Conservation (phyloP, 2,113 vertebrate genomes). For the Rissa tridactyla region DNA sequence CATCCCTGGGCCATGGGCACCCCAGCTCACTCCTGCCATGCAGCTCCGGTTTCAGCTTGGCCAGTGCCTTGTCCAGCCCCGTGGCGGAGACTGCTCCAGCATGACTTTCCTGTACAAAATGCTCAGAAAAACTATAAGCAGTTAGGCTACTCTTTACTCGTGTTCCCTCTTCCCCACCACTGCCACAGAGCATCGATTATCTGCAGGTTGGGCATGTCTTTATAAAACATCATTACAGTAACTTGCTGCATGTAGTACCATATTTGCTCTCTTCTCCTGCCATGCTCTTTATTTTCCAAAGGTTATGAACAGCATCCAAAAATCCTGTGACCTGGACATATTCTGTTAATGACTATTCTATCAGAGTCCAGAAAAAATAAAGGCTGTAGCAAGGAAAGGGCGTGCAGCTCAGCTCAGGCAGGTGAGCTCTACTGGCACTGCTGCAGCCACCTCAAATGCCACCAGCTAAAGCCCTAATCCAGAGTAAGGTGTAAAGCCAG, state of each 20-base stretch:
- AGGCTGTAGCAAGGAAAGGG: background rate
- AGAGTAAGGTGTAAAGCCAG: background rate
- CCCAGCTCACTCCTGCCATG: background rate
- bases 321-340: background rate
- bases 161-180: background rate
- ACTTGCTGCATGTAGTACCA: rapidly evolving
- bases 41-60: background rate
- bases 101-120: background rate
- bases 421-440: background rate
- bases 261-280: background rate
- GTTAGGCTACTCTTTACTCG: background rate
- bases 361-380: background rate
- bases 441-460: background rate
- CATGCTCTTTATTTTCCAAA: background rate
- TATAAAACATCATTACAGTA: background rate
- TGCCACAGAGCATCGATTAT: background rate
- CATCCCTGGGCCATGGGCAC: rapidly evolving
- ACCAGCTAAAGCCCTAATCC: background rate
- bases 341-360: background rate
- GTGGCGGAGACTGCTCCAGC: background rate
- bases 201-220: background rate
- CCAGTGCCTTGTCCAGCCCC: background rate
- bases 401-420: background rate
- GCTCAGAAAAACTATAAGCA: background rate
- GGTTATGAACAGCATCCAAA: background rate